Conservation (phyloP, 1,140 invertebrate genomes). For the Formica exsecta region DNA sequence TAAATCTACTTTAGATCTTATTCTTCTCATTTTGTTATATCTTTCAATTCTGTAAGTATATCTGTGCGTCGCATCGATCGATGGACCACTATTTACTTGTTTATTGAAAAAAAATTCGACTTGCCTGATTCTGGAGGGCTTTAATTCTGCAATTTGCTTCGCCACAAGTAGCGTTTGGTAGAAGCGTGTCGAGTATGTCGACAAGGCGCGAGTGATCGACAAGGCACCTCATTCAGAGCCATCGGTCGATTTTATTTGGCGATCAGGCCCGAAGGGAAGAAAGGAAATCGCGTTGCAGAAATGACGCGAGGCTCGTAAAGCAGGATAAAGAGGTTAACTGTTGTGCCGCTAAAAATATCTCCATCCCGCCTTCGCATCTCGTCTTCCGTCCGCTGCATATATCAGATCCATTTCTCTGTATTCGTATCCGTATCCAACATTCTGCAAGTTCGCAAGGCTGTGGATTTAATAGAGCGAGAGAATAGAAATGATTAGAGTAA, state of each 20-base stretch:
- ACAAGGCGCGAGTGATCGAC: not conserved
- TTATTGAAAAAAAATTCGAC: not conserved
- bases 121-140: not conserved
- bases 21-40: not conserved
- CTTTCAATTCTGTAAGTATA: not conserved
- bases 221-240: not conserved
- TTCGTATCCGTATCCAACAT: not conserved
- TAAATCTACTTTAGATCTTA: not conserved
- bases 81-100: not conserved
- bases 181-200: not conserved
- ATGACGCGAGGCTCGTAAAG: constrained; percentile 54
- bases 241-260: constrained; percentile 24
- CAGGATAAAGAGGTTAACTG: constrained; percentile 65
- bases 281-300: constrained; percentile 46
- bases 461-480: not conserved
- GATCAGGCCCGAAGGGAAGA: constrained; percentile 38
- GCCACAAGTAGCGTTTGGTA: constrained; percentile 2
- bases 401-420: not conserved
- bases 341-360: constrained; percentile 65
- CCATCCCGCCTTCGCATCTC: constrained; percentile 8
- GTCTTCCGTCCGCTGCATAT: constrained; percentile 21
- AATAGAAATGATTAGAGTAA: not conserved
- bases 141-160: not conserved
- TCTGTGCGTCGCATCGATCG: not conserved
- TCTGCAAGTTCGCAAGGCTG: not conserved